These are phyloP conservation scores for Hirundichthys speculiger DNA, from an alignment of 2,113 vertebrate genomes.

Conservation along the genomic window DNA sequence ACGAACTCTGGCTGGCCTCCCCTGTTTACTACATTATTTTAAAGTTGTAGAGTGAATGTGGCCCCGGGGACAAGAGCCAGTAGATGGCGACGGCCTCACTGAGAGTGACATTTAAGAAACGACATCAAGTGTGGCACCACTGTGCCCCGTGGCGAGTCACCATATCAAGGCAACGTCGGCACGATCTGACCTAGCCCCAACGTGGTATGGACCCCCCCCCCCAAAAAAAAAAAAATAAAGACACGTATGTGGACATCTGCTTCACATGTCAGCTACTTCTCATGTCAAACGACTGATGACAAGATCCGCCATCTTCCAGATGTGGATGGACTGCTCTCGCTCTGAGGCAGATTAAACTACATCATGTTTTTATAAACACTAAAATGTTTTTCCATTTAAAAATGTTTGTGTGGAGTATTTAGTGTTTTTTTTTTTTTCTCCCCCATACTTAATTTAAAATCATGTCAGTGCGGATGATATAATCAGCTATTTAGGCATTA, in stretches of 20 bases:
- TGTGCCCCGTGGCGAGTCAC: conserved; percentile 60
- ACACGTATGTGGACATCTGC: conserved; percentile 27
- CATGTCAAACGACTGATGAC: conserved; percentile 59
- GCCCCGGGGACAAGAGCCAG: conserved; percentile 52
- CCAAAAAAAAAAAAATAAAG: not conserved
- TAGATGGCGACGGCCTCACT: conserved; percentile 55
- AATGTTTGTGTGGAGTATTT: not conserved
- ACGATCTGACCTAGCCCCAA: conserved; percentile 60
- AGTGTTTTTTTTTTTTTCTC: not conserved
- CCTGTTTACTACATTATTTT: conserved; percentile 58
- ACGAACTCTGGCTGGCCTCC: conserved; percentile 48
- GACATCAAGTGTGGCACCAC: conserved; percentile 65
- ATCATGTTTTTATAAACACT: conserved; percentile 33
- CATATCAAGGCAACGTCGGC: conserved; percentile 64
- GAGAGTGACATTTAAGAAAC: conserved; percentile 75
- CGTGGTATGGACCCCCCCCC: conserved; percentile 34
- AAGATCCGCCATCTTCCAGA: conserved; percentile 68
- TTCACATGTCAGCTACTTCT: conserved; percentile 54
- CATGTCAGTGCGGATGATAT: not conserved
- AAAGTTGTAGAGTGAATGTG: conserved; percentile 74
- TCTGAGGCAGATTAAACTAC: conserved; percentile 34
- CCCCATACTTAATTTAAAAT: conserved; percentile 9
- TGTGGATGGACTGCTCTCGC: conserved; percentile 51
- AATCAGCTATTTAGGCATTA: not conserved
- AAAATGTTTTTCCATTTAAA: conserved; percentile 5